A percentile compares a stretch with the other conserved stretches of the same genome.
These are phyloP conservation scores for Orthosia incerta DNA, from an alignment of 2,888 invertebrate genomes.

Conservation along the genomic window DNA sequence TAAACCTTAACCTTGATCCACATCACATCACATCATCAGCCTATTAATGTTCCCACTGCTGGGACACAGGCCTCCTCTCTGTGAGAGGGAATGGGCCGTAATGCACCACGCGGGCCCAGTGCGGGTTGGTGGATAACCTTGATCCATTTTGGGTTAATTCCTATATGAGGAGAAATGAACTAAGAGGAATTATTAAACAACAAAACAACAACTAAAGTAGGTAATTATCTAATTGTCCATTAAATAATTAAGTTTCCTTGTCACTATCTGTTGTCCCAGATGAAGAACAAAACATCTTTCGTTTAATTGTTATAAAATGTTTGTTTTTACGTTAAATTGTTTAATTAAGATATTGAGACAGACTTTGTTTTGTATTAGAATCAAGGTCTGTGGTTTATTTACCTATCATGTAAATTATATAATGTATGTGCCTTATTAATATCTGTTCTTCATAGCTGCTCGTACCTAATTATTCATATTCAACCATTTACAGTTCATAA, in stretches of 20 bases:
- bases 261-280: constrained; percentile 26
- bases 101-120: no score
- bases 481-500: no score
- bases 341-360: neutral
- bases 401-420: no score
- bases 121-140: no score
- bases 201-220: neutral
- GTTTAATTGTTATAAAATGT: constrained; percentile 9
- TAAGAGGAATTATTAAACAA: neutral
- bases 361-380: constrained; percentile 19
- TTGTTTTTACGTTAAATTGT: constrained; percentile 7
- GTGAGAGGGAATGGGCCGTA: no score
- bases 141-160: neutral
- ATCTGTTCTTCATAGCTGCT: no score
- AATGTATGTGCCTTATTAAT: no score
- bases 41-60: no score
- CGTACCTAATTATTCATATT: no score
- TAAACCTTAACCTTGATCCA: neutral
- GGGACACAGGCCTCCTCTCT: no score
- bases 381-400: constrained; percentile 1
- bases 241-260: constrained; percentile 22
- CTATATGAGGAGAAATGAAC: neutral
- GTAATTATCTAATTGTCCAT: neutral
- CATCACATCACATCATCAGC: no score
- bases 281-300: constrained; percentile 7